Evolutionary conservation across 1,140 invertebrate species (phyloP).

Genomic region (Ephestia elutella): DNA sequence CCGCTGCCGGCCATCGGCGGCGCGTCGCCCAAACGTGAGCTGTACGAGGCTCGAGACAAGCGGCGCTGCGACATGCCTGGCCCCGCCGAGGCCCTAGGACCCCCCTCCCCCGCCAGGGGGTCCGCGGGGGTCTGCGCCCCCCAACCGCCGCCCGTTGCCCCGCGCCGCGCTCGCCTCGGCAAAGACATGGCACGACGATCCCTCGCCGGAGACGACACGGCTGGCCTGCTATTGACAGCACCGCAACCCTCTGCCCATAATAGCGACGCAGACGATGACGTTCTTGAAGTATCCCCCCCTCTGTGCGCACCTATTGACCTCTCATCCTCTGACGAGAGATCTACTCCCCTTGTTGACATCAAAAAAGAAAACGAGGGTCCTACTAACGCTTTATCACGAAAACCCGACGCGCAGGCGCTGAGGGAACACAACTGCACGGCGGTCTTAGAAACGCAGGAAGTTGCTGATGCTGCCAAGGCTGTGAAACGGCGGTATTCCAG

Average conservation of each 20-base stretch:
- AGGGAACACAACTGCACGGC: conserved; percentile 61
- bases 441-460: conserved; percentile 30
- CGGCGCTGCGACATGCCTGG: conserved; percentile 68
- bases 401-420: conserved; percentile 59
- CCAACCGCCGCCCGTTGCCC: conserved; percentile 60
- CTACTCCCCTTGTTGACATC: conserved; percentile 62
- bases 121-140: conserved; percentile 77
- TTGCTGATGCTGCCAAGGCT: conserved; percentile 43
- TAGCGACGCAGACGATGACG: conserved; percentile 58
- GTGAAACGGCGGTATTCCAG: conserved; percentile 62
- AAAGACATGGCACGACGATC: conserved; percentile 80
- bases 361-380: conserved; percentile 71
- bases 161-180: conserved; percentile 78
- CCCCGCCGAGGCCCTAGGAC: conserved; percentile 77
- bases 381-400: conserved; percentile 42
- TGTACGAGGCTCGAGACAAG: conserved; percentile 59
- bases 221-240: conserved; percentile 30
- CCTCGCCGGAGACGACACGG: conserved; percentile 66
- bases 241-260: conserved; percentile 38
- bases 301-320: conserved; percentile 61
- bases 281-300: conserved; percentile 63
- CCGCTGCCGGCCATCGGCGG: conserved; percentile 61
- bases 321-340: conserved; percentile 66
- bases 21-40: conserved; percentile 61
- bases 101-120: conserved; percentile 79